Conservation (phyloP, 30 jellyfish, hydroid and myxozoan genomes). For the Aurelia sp. region DNA sequence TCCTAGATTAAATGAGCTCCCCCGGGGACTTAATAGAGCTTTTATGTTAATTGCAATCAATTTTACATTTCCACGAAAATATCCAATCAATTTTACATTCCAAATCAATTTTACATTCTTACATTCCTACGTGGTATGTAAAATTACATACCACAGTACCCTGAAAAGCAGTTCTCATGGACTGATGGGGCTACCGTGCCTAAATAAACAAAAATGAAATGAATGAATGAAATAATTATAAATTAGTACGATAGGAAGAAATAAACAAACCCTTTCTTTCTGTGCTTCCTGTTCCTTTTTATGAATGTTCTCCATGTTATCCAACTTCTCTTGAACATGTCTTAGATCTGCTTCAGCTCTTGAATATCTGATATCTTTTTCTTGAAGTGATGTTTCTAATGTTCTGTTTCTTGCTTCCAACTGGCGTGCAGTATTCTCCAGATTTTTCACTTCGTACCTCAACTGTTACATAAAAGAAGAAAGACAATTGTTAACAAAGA, state of each 20-base stretch:
- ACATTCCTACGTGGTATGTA: no score
- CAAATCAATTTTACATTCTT: no score
- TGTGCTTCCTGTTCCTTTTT: slow-evolving; percentile 81
- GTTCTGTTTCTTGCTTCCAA: slow-evolving; percentile 62
- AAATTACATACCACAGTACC: no score
- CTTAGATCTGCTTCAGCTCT: slow-evolving; percentile 73
- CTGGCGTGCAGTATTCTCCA: slow-evolving; percentile 52
- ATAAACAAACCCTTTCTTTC: slow-evolving; percentile 81
- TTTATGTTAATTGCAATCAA: no score
- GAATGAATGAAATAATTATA: no score
- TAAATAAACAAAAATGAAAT: no score
- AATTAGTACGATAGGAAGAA: not conserved
- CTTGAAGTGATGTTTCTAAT: slow-evolving; percentile 65
- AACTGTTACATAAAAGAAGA: slow-evolving; percentile 41
- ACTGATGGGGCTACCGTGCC: no score
- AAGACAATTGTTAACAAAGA: not conserved
- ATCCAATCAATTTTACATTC: no score
- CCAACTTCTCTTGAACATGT: slow-evolving; percentile 72
- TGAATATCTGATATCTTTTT: slow-evolving; percentile 49
- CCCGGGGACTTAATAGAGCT: no score
- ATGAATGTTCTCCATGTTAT: slow-evolving; percentile 82
- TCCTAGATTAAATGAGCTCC: no score
- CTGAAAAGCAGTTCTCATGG: no score
- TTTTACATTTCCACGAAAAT: no score
- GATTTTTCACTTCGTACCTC: slow-evolving; percentile 38